Conservation (phyloP, 30 jellyfish, hydroid and myxozoan genomes). For the Aurelia coerulea region DNA sequence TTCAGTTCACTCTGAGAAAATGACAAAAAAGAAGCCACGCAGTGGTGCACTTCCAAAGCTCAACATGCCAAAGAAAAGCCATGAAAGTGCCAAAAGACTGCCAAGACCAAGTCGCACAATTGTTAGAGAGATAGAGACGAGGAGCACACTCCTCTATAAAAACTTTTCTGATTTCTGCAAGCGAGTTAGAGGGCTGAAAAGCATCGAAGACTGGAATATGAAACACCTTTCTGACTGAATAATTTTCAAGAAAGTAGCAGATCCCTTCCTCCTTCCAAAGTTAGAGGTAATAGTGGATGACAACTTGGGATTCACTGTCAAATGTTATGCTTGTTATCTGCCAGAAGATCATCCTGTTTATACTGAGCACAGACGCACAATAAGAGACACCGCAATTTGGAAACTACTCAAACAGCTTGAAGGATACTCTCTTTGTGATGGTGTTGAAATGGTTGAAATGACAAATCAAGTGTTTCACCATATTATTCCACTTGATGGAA, state of each 20-base stretch:
- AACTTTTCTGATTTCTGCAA: too few relatives aligned
- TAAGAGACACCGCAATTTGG: background rate
- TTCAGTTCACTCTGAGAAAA: constrained; percentile 14
- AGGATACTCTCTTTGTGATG: background rate
- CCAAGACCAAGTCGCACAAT: too few relatives aligned
- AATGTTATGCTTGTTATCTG: background rate
- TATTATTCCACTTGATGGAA: constrained; percentile 8
- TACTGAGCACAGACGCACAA: background rate
- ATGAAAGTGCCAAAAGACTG: too few relatives aligned
- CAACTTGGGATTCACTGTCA: constrained; percentile 24
- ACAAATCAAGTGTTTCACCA: constrained; percentile 2
- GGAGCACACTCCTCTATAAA: too few relatives aligned
- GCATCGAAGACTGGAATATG: too few relatives aligned
- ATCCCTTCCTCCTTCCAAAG: constrained; percentile 7
- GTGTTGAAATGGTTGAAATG: background rate
- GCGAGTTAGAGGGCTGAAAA: too few relatives aligned
- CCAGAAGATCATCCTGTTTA: constrained; percentile 34
- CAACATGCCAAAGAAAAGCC: constrained; percentile 18
- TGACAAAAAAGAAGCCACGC: constrained; percentile 19
- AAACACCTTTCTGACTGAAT: background rate
- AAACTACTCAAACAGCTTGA: constrained; percentile 2
- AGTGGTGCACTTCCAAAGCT: constrained; percentile 21
- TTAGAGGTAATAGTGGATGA: constrained; percentile 19
- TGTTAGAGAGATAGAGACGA: too few relatives aligned
- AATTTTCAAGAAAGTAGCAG: background rate